Evolutionary conservation across 2,797 vertebrate species (phyloP), one percentile per base, ranked within the genome.

Genomic region (Chrysocyon brachyurus): DNA sequence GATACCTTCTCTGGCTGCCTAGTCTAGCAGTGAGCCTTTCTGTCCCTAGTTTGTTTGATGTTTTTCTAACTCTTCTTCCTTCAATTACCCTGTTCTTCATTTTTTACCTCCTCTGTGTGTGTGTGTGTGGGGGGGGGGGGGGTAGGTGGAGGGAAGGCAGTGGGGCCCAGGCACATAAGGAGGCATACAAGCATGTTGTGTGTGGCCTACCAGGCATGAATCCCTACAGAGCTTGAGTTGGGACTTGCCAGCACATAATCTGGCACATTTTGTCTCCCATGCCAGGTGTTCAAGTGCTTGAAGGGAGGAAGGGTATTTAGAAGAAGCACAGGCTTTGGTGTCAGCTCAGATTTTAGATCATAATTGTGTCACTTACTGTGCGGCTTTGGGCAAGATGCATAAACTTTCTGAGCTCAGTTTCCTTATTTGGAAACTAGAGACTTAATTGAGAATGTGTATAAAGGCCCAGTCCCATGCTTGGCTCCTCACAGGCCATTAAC

Each of bases 401-500:
- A n/a, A 63, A 83, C 16, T 63, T 70, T 92, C 90, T 70, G 68
- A 92, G 63, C 3, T 94, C 72, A 57, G 12, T 72, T 91, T 63
- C 87, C 77, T 93, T 91, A 73, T 82, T 40, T 90, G 86, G 72
- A 97, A 91, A 85, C 56, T 24, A 36, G 79, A 91, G 54, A 9
- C 19, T 26, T 87, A 8, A 28, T 63, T 57, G 49, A 93, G 56
- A 59, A 92, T n/a, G 46, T 28, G 28, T 33, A 49, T 21, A 36
- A 64, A 79, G 31, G 46, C 68, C 61, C 52, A 56, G 33, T 36
- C 73, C 36, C 1, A 31, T 5, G 12, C 72, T 52, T 40, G 52
- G 31, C 63, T 26, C 19, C 16, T 40, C 28, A 12, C 36, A 57
- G 40, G 15, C 57, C 82, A 56, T 46, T 57, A 78, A 84, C 3